Evolutionary conservation across 2,113 vertebrate species (phyloP).

Genomic region (Pygoscelis antarcticus): DNA sequence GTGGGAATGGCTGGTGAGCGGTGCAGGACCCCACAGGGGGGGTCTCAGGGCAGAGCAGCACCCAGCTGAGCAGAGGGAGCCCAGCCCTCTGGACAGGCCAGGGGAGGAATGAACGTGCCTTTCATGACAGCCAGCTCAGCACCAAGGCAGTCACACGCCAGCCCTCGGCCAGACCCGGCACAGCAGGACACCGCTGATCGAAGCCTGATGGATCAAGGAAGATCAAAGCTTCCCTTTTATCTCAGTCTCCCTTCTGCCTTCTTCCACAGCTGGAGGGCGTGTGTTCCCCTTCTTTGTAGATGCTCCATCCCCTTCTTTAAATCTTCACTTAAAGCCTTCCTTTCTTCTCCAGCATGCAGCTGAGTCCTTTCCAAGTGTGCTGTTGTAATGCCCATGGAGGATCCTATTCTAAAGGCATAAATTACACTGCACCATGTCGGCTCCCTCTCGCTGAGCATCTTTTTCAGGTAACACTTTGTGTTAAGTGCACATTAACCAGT

Average conservation of each 20-base stretch:
- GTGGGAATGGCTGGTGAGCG: rapidly evolving
- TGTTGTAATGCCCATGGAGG: slow-evolving; percentile 37
- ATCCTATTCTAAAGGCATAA: slow-evolving; percentile 45
- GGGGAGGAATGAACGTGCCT: neutral
- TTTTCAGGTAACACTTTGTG: slow-evolving; percentile 36
- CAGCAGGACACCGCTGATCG: slow-evolving; percentile 1
- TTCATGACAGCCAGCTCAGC: neutral
- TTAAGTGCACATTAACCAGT: slow-evolving; percentile 51
- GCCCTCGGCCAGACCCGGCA: neutral
- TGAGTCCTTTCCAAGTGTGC: neutral
- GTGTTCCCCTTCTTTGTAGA: slow-evolving; percentile 62
- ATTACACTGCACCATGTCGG: neutral
- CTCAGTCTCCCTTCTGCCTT: slow-evolving; percentile 53
- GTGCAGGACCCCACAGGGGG: rapidly evolving
- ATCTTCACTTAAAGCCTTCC: slow-evolving; percentile 50
- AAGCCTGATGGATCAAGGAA: slow-evolving; percentile 8
- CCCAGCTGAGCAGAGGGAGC: neutral
- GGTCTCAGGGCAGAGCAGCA: neutral
- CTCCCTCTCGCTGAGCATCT: slow-evolving; percentile 7
- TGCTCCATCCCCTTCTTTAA: slow-evolving; percentile 42
- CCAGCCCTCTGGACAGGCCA: neutral
- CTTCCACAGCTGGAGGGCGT: slow-evolving; percentile 66
- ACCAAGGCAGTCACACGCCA: neutral
- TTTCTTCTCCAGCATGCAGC: slow-evolving; percentile 52
- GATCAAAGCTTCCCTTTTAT: slow-evolving; percentile 65